A percentile compares a stretch with the other conserved stretches of the same genome.
Evolutionary conservation across 2,113 vertebrate species (phyloP).

Genomic region (Hirundichthys speculiger): DNA sequence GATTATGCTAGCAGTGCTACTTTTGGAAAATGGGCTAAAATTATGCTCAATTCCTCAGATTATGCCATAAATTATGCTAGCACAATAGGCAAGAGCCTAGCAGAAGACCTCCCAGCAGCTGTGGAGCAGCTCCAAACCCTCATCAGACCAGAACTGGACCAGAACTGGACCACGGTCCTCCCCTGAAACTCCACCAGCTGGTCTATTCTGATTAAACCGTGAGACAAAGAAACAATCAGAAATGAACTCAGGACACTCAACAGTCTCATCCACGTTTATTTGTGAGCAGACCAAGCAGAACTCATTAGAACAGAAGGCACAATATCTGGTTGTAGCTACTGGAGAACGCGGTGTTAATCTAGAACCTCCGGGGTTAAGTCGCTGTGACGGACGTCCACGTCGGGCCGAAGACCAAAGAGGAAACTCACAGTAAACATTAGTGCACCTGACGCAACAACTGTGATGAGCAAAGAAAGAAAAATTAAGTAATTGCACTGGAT

Average conservation of each 20-base stretch:
- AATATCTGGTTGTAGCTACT: conserved; percentile 18
- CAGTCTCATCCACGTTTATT: conserved; percentile 61
- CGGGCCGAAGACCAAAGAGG: conserved; percentile 4
- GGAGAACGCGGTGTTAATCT: conserved; percentile 4
- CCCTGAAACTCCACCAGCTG: too few species aligned
- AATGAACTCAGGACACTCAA: conserved; percentile 5
- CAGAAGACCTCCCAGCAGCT: too few species aligned
- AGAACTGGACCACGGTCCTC: too few species aligned
- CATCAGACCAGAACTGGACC: too few species aligned
- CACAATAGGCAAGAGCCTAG: too few species aligned
- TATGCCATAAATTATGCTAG: too few species aligned
- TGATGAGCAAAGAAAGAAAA: conserved; percentile 10
- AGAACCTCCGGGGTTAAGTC: conserved; percentile 24
- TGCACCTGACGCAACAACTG: conserved; percentile 1
- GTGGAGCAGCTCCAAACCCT: too few species aligned
- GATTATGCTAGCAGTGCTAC: too few species aligned
- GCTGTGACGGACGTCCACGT: not conserved
- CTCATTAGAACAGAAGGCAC: conserved; percentile 55
- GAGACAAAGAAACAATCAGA: not conserved
- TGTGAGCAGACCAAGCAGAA: conserved; percentile 19
- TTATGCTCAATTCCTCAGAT: too few species aligned
- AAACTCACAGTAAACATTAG: conserved; percentile 33
- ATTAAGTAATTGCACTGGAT: conserved; percentile 25
- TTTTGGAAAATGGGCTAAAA: too few species aligned
- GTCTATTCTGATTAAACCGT: too few species aligned